Base-by-base conservation (phyloP, 2,888 invertebrate species). In the Lacanobia wlatinum region DNA sequence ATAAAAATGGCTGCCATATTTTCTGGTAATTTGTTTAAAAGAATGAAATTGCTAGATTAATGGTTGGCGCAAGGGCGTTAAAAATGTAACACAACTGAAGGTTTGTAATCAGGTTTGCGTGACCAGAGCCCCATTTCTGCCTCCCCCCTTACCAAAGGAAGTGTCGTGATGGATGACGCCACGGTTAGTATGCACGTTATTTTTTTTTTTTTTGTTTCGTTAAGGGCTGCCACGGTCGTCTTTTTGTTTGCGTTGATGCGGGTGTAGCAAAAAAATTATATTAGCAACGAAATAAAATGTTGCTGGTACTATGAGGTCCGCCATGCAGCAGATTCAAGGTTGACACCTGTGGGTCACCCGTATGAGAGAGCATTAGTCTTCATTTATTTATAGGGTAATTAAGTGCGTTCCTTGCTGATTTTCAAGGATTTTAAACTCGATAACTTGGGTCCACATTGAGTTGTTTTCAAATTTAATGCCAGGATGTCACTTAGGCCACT, bases 41-140 rank as follows among this genome's bases (percentile, higher is more conserved):
- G 66, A 80, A 79, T 84, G 61, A 76, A 81, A 78, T 76, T 68
- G 63, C 71, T 52, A 80, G 80, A 87, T 87, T 87, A 81, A 87
- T 87, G 78, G 77, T 72, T 55, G 50, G 62, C 69, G 56, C 71
- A 73, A 62, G 66, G 67, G 69, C 62, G 62, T 79, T 68, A 73
- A 80, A 81, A 79, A 74, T 76, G 53, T 72, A 69, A 82, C 73
- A 83, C 69, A 79, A 78, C 63, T 74, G 72, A 84, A 87, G 87
- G 87, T 82, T 84, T 83, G 80, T 87, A 87, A 88, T 87, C 86
- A 87, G 84, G 87, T 87, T 89, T 79, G 88, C 88, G 90, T 90
- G 90, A 88, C 88, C 70, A 82, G 70, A 50, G 70, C 68, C 58
- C 61, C 21, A 21, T 59, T 59, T 52, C 46, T 38, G 12, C 46